phyloP scores from a whole-genome alignment of 2,888 invertebrate genomes.

The Neoscelio sp. region DNA sequence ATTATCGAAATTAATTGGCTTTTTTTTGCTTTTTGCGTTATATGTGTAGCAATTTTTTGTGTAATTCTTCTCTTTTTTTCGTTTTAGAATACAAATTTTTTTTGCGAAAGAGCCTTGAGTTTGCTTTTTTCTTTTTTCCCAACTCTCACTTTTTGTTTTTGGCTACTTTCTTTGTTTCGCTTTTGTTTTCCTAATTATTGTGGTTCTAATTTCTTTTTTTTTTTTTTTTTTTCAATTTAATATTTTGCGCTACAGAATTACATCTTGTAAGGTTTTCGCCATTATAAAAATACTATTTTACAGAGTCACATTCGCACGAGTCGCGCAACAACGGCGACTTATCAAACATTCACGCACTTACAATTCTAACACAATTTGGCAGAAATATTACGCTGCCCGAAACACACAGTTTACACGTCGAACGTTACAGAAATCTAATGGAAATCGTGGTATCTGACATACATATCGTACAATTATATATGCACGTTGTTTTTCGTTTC shows the following conservation, averaged over 20 bases:
- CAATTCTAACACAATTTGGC: constrained; percentile 58
- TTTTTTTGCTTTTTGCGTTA: too few species aligned
- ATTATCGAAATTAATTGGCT: too few species aligned
- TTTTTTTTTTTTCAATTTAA: constrained; percentile 4
- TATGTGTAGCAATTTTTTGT: too few species aligned
- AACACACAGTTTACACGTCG: constrained; percentile 63
- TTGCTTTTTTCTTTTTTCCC: too few species aligned
- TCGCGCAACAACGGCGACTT: constrained; percentile 31
- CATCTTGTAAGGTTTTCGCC: constrained; percentile 70
- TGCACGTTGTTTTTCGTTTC: not conserved
- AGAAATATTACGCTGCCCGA: constrained; percentile 61
- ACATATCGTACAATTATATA: constrained; percentile 16
- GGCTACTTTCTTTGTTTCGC: not conserved
- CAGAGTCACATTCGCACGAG: constrained; percentile 66
- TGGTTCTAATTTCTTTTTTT: constrained; percentile 19
- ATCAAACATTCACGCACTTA: constrained; percentile 46
- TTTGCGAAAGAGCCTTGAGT: too few species aligned
- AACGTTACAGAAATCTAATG: constrained; percentile 67
- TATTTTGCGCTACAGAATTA: constrained; percentile 61
- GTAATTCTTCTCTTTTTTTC: not conserved
- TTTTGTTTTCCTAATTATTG: not conserved
- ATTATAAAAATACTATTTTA: constrained; percentile 81
- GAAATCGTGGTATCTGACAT: constrained; percentile 66
- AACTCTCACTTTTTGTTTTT: too few species aligned
- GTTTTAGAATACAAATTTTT: too few species aligned